phyloP scores from a whole-genome alignment of 1,140 invertebrate species.

The Samia ricini region DNA sequence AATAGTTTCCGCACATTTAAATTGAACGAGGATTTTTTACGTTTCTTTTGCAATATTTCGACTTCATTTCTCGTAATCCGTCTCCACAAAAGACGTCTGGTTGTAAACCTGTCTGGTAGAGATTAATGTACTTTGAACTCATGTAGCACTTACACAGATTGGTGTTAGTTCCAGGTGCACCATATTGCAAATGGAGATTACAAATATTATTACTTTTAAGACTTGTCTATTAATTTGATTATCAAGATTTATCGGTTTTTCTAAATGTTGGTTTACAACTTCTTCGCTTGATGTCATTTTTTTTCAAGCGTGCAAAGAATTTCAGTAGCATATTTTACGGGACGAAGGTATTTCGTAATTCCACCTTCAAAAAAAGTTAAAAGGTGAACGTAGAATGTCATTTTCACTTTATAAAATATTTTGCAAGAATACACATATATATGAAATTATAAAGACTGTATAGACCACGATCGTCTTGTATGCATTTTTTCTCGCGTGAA shows the following conservation, averaged over 20 bases:
- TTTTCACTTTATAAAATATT: constrained; percentile 28
- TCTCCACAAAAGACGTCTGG: not conserved
- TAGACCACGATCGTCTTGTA: constrained; percentile 28
- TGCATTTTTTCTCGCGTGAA: constrained; percentile 61
- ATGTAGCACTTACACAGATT: not conserved
- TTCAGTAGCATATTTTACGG: not conserved
- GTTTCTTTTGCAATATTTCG: not conserved
- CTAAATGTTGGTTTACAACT: not conserved
- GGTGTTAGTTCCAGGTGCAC: not conserved
- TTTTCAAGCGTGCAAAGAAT: not conserved
- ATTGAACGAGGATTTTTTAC: constrained; percentile 3
- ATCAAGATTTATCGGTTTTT: not conserved
- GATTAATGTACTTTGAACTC: not conserved
- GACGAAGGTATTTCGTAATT: not conserved
- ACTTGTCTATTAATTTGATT: not conserved
- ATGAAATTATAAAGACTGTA: constrained; percentile 18
- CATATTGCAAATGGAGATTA: not conserved
- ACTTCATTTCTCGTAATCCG: not conserved
- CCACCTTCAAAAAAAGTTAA: not conserved
- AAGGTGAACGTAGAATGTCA: constrained; percentile 17
- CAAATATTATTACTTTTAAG: not conserved
- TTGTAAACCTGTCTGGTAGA: not conserved
- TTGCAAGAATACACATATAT: constrained; percentile 20
- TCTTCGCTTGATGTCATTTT: not conserved
- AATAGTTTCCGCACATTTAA: constrained; percentile 12